Evolutionary conservation across 1,140 invertebrate species (phyloP).

Genomic region (Anastatus disparis): DNA sequence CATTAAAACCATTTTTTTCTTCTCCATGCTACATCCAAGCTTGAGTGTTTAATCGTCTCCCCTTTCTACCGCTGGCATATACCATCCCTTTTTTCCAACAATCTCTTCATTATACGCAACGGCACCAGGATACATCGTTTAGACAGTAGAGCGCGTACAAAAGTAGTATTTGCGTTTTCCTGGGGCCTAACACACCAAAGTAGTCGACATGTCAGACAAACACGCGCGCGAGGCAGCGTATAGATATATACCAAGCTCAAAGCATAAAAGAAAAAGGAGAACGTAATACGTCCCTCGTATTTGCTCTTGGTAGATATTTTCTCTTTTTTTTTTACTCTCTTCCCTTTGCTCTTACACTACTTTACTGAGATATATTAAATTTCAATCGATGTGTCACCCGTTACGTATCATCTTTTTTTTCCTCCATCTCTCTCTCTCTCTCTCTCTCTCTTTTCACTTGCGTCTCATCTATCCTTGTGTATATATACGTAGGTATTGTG

Average conservation of each 20-base stretch:
- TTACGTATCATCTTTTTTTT: conserved; percentile 50
- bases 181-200: neutral
- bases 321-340: conserved; percentile 41
- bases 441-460: no score
- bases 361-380: conserved; percentile 54
- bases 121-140: no score
- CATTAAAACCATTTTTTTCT: neutral
- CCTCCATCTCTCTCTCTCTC: conserved; percentile 38
- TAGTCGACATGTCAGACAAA: conserved; percentile 21
- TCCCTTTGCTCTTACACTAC: neutral
- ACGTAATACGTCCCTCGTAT: conserved; percentile 50
- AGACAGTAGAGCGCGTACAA: conserved; percentile 10
- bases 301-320: conserved; percentile 50
- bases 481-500: no score
- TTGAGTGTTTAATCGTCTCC: neutral
- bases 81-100: no score
- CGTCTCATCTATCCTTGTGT: no score
- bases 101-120: no score
- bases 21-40: neutral
- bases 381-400: conserved; percentile 59
- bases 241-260: no score
- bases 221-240: conserved; percentile 22
- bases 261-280: conserved; percentile 2
- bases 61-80: no score
- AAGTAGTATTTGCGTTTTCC: conserved; percentile 28